Conservation (phyloP, 2,797 vertebrate genomes). For the Ctenopoma multispine region DNA sequence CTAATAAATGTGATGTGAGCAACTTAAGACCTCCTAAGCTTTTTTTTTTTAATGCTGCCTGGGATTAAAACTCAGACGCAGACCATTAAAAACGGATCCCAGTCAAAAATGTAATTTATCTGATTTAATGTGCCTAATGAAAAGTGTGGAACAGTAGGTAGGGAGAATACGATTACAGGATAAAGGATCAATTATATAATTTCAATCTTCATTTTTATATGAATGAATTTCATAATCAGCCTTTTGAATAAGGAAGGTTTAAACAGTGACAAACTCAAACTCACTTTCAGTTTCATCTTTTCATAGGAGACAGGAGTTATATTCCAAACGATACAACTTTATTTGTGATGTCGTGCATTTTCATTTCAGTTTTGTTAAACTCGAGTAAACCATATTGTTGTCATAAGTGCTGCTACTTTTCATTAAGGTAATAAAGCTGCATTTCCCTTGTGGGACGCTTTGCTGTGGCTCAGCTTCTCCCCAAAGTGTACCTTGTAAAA, state of each 20-base stretch:
- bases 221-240: not conserved
- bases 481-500: slow-evolving; percentile 12
- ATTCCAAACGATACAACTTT: too few species aligned
- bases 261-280: too few species aligned
- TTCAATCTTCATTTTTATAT: not conserved
- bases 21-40: slow-evolving; percentile 7
- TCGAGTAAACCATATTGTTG: not conserved
- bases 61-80: slow-evolving; percentile 1
- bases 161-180: not conserved
- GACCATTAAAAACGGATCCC: not conserved
- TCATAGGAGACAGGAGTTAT: not conserved
- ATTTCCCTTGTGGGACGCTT: slow-evolving; percentile 7
- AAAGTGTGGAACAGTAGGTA: not conserved
- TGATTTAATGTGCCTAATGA: slow-evolving; percentile 1
- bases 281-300: not conserved
- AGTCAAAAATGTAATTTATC: not conserved
- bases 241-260: not conserved
- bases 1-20: slow-evolving; percentile 19
- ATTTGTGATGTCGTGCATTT: too few species aligned
- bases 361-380: too few species aligned
- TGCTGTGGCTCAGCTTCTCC: slow-evolving; percentile 18
- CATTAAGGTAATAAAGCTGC: not conserved
- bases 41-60: slow-evolving; percentile 14
- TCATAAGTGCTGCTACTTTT: not conserved
- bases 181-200: not conserved